Conservation (phyloP, 2,113 vertebrate genomes). For the Bettongia penicillata region DNA sequence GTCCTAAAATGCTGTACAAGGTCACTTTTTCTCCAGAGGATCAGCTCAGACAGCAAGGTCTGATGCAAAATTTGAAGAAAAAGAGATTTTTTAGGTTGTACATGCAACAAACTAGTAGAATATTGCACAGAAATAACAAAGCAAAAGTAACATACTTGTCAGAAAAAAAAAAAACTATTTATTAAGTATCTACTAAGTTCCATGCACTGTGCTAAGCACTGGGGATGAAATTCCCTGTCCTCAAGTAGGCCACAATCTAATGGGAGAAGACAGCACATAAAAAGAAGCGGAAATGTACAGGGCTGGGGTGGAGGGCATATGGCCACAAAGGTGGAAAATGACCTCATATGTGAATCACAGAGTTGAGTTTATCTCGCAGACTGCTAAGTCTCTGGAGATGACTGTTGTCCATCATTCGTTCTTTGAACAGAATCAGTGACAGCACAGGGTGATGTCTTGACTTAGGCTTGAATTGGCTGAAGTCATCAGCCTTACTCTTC, state of each 20-base stretch:
- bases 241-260: neutral
- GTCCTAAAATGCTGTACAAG: slow-evolving; percentile 40
- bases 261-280: neutral
- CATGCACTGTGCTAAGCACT: neutral
- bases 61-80: slow-evolving; percentile 3
- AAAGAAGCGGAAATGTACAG: neutral
- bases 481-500: too few relatives aligned
- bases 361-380: neutral
- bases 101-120: slow-evolving; percentile 4
- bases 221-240: neutral
- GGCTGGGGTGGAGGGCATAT: too few relatives aligned
- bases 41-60: slow-evolving; percentile 33
- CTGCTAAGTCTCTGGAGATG: neutral
- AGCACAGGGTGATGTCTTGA: too few relatives aligned
- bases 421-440: too few relatives aligned
- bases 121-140: slow-evolving; percentile 40
- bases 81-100: neutral
- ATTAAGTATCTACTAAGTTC: neutral
- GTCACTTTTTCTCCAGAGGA: slow-evolving; percentile 38
- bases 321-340: neutral
- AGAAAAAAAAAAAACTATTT: neutral
- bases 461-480: too few relatives aligned
- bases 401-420: too few relatives aligned
- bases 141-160: neutral
- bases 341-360: neutral